Conservation (phyloP, 2,888 invertebrate genomes). For the Erannis defoliaria region DNA sequence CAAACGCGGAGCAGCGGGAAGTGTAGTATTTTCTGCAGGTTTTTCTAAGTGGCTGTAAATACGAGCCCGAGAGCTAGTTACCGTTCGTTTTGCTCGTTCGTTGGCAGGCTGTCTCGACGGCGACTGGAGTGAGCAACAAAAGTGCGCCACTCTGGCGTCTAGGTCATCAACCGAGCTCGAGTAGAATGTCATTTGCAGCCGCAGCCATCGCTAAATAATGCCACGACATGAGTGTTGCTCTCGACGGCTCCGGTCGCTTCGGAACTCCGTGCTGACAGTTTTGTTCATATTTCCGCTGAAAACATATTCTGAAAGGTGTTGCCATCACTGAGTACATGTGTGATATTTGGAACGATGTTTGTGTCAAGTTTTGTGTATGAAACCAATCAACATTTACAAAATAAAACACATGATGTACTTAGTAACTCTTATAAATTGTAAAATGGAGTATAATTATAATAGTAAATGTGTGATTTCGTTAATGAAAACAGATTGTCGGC, state of each 20-base stretch:
- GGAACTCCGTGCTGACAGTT: slow-evolving; percentile 34
- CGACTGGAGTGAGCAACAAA: slow-evolving; percentile 28
- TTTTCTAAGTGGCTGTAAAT: slow-evolving; percentile 39
- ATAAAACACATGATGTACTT: no score
- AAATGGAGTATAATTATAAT: no score
- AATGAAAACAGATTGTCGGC: slow-evolving; percentile 39
- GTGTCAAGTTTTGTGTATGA: not conserved
- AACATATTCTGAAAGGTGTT: slow-evolving; percentile 27
- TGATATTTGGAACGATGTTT: not conserved
- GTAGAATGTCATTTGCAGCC: slow-evolving; percentile 41
- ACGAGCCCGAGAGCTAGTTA: slow-evolving; percentile 31
- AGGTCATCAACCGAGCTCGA: slow-evolving; percentile 31
- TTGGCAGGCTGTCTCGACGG: slow-evolving; percentile 35
- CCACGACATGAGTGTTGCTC: slow-evolving; percentile 36
- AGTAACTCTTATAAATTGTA: no score
- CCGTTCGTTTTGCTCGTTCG: slow-evolving; percentile 39
- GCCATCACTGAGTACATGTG: slow-evolving; percentile 1
- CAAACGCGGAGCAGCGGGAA: slow-evolving; percentile 23
- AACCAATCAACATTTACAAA: no score
- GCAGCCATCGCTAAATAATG: slow-evolving; percentile 50
- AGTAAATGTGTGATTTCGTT: slow-evolving; percentile 29
- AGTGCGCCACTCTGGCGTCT: slow-evolving; percentile 35
- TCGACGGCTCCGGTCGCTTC: slow-evolving; percentile 13
- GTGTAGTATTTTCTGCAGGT: slow-evolving; percentile 38
- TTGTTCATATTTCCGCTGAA: slow-evolving; percentile 32